A percentile compares a stretch with the other conserved stretches of the same genome.
These are phyloP conservation scores for Herminia tarsipennalis DNA, from an alignment of 2,888 invertebrate species.

Conservation along the genomic window DNA sequence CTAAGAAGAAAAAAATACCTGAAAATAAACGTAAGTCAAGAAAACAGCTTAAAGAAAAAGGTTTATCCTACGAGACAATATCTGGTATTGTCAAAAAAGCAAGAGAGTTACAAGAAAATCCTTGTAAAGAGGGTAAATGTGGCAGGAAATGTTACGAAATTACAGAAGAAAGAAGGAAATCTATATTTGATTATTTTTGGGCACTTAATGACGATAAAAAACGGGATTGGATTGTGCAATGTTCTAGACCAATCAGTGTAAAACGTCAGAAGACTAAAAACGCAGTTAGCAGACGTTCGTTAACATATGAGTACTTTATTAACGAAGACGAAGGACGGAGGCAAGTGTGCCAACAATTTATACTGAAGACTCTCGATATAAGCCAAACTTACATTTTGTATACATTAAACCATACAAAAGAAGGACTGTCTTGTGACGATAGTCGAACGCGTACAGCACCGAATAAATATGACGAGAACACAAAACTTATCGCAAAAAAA, in stretches of 20 bases:
- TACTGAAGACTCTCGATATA: conserved; percentile 25
- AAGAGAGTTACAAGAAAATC: conserved; percentile 10
- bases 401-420: conserved; percentile 16
- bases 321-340: conserved; percentile 24
- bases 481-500: conserved; percentile 13
- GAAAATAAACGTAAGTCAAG: not conserved
- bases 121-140: conserved; percentile 18
- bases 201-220: conserved; percentile 13
- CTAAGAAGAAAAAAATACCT: not conserved
- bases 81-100: conserved; percentile 7
- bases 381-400: conserved; percentile 25
- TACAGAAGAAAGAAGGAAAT: conserved; percentile 23
- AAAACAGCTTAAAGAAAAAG: conserved; percentile 12
- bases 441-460: conserved; percentile 10
- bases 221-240: conserved; percentile 26
- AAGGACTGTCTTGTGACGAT: conserved; percentile 17
- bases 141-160: conserved; percentile 22
- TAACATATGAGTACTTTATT: conserved; percentile 28
- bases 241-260: conserved; percentile 9
- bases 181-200: conserved; percentile 19
- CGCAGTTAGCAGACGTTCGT: conserved; percentile 13
- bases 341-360: conserved; percentile 29
- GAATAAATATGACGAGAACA: conserved; percentile 12
- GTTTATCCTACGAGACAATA: conserved; percentile 11
- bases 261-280: conserved; percentile 13